A percentile compares a stretch with the other conserved stretches of the same genome.
Evolutionary conservation across 2,888 invertebrate genomes (phyloP).

Genomic region (Epirrhoe tristata): DNA sequence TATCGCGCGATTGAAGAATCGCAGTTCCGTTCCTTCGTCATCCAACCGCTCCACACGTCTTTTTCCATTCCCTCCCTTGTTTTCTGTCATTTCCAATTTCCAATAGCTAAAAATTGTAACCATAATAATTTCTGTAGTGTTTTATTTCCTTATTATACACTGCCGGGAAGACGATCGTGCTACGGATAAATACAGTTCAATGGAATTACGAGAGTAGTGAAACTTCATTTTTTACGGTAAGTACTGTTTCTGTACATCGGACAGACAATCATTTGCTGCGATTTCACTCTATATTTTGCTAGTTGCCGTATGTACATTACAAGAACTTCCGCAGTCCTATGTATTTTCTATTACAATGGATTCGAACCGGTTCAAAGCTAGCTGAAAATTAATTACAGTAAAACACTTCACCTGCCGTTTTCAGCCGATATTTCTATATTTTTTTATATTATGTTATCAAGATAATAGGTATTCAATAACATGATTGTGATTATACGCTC

Average conservation of each 20-base stretch:
- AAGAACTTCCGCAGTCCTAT: neutral
- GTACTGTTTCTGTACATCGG: conserved; percentile 49
- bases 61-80: conserved; percentile 75
- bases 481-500: conserved; percentile 52
- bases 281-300: conserved; percentile 60
- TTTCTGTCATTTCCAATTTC: conserved; percentile 69
- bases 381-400: neutral
- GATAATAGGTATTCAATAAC: conserved; percentile 49
- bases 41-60: conserved; percentile 71
- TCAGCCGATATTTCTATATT: neutral
- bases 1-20: conserved; percentile 52
- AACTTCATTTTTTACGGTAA: conserved; percentile 33
- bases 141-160: conserved; percentile 59
- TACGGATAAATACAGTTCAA: conserved; percentile 46
- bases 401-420: neutral
- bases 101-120: conserved; percentile 59
- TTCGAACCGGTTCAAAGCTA: conserved; percentile 6
- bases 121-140: conserved; percentile 59
- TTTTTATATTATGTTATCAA: neutral
- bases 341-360: neutral
- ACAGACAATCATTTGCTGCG: conserved; percentile 54
- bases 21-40: conserved; percentile 50
- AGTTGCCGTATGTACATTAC: conserved; percentile 3
- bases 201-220: conserved; percentile 14
- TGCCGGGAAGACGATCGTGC: conserved; percentile 62